Percentiles rank a stretch among this genome's conserved stretches.
phyloP scores from a whole-genome alignment of 2,888 invertebrate genomes.

The Rhodophaea formosa region DNA sequence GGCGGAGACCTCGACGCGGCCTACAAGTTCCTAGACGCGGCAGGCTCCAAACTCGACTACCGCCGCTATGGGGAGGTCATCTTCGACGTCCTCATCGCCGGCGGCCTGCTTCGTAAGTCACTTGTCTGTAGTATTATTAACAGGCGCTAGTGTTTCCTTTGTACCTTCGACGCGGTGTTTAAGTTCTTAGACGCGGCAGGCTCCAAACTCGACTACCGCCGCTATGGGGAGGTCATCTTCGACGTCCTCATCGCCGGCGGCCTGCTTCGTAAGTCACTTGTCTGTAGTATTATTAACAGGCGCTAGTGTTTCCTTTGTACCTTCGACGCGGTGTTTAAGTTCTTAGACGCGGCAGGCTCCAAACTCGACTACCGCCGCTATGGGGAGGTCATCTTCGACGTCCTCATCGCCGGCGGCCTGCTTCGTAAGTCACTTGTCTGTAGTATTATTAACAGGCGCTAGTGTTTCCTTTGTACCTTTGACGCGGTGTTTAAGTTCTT shows the following conservation, averaged over 20 bases:
- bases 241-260: slow-evolving; percentile 99
- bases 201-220: slow-evolving; percentile 97
- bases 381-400: slow-evolving; percentile 98
- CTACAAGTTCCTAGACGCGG: slow-evolving; percentile 95
- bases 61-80: slow-evolving; percentile 98
- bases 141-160: too few relatives aligned
- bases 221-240: slow-evolving; percentile 98
- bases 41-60: slow-evolving; percentile 98
- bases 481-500: not conserved
- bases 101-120: slow-evolving; percentile 92
- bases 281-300: not conserved
- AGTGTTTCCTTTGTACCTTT: too few relatives aligned
- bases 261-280: slow-evolving; percentile 86
- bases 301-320: too few relatives aligned
- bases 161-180: too few relatives aligned
- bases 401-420: slow-evolving; percentile 98
- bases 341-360: slow-evolving; percentile 61
- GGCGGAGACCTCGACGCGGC: slow-evolving; percentile 97
- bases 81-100: slow-evolving; percentile 98
- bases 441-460: not conserved
- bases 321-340: too few relatives aligned
- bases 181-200: not conserved
- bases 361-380: slow-evolving; percentile 98
- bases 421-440: slow-evolving; percentile 83
- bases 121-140: not conserved